Evolutionary conservation across 2,113 vertebrate genomes (phyloP).

Genomic region (Rattus norvegicus): GRCr8 NC_086023.1:67857501-67858000

Average conservation of each 20-base stretch:
- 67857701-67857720: background rate
- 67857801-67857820: background rate
- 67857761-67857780: background rate
- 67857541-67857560: constrained; percentile 1
- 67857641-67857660: too few relatives aligned
- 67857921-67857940: too few relatives aligned
- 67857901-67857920: too few relatives aligned
- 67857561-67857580: constrained; percentile 42
- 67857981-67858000: background rate
- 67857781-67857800: background rate
- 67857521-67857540: background rate
- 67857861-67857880: background rate
- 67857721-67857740: background rate
- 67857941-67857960: background rate
- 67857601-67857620: background rate
- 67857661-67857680: too few relatives aligned
- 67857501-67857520: background rate
- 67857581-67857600: background rate
- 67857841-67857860: background rate
- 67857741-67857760: background rate
- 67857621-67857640: too few relatives aligned
- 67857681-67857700: too few relatives aligned
- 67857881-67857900: background rate
- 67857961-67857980: background rate
- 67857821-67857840: background rate